phyloP scores from a whole-genome alignment of 2,888 invertebrate genomes.

The Malachius bipustulatus region DNA sequence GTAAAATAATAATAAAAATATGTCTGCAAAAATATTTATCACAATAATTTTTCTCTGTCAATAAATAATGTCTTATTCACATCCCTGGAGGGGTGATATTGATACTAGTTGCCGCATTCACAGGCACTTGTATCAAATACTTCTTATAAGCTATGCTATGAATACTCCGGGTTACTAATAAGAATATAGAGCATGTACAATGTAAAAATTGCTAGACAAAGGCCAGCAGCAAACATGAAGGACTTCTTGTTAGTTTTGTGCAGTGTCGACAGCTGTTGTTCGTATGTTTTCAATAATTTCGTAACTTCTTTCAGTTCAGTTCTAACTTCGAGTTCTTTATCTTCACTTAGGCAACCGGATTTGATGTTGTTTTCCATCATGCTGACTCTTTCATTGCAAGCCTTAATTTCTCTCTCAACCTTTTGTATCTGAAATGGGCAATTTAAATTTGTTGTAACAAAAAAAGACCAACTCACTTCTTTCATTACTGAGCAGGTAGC shows the following conservation, averaged over 20 bases:
- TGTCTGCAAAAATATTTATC: too few species aligned
- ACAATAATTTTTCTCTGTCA: too few species aligned
- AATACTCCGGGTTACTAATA: too few species aligned
- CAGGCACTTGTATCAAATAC: too few species aligned
- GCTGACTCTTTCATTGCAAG: constrained; percentile 1
- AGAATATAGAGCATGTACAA: neutral
- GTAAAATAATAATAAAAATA: too few species aligned
- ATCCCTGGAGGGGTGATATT: too few species aligned
- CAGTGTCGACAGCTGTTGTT: neutral
- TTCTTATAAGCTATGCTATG: too few species aligned
- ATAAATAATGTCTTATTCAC: too few species aligned
- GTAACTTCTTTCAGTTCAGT: neutral
- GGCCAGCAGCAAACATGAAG: neutral
- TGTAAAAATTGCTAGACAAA: neutral
- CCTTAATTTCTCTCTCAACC: constrained; percentile 1
- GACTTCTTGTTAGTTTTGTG: constrained; percentile 1
- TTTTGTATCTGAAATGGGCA: neutral
- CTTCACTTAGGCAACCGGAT: neutral
- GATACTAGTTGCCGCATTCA: too few species aligned
- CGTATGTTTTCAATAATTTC: neutral
- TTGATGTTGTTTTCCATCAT: neutral
- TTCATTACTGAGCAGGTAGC: too few species aligned
- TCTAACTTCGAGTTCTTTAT: neutral
- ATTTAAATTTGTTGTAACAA: too few species aligned
- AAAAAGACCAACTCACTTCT: too few species aligned